Percentiles rank a stretch among this genome's conserved stretches.
Evolutionary conservation across 1,140 invertebrate genomes (phyloP).

Genomic region (Drosophila kurseongensis): DNA sequence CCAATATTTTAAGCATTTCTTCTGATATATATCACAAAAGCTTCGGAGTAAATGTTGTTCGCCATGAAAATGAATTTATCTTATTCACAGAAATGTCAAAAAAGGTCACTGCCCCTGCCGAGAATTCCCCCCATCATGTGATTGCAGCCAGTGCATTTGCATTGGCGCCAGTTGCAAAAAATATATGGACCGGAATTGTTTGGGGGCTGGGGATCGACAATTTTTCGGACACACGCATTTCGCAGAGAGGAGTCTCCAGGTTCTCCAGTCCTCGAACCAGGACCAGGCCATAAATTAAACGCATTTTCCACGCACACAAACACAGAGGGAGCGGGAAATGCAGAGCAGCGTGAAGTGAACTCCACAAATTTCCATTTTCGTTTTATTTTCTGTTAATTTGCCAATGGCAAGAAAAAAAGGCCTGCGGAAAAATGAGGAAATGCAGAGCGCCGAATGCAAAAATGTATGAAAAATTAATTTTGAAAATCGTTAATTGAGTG

Average conservation of each 20-base stretch:
- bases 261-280: constrained; percentile 40
- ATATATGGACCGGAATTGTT: constrained; percentile 22
- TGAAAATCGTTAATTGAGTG: constrained; percentile 84
- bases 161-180: constrained; percentile 64
- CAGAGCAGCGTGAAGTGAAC: constrained; percentile 30
- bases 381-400: constrained; percentile 80
- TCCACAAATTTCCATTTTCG: constrained; percentile 60
- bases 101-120: constrained; percentile 30
- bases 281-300: constrained; percentile 67
- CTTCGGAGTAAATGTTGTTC: constrained; percentile 15
- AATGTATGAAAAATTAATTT: constrained; percentile 84
- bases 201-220: constrained; percentile 34
- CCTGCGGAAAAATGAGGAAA: constrained; percentile 59
- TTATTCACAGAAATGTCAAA: constrained; percentile 40
- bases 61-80: constrained; percentile 31
- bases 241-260: constrained; percentile 31
- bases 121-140: constrained; percentile 6
- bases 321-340: constrained; percentile 8
- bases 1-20: constrained; percentile 2
- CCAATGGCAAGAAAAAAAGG: constrained; percentile 40
- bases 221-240: constrained; percentile 60
- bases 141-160: constrained; percentile 49
- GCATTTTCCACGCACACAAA: constrained; percentile 65
- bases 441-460: constrained; percentile 45
- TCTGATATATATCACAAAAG: background rate